phyloP scores from a whole-genome alignment of 2,888 invertebrate genomes.

The Eilema depressum region DNA sequence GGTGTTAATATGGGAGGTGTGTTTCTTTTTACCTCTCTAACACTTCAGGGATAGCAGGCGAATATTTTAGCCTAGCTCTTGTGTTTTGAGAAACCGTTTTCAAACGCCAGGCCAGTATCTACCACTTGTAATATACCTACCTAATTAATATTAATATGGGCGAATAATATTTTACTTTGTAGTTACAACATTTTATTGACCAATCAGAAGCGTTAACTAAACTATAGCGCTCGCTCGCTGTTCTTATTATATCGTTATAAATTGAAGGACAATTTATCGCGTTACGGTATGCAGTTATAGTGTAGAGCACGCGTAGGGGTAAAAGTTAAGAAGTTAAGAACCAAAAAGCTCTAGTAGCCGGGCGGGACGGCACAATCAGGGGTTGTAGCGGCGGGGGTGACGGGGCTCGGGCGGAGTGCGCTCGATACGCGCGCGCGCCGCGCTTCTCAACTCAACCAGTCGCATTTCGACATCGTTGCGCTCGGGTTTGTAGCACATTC shows the following conservation, averaged over 20 bases:
- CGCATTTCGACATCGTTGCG: constrained; percentile 77
- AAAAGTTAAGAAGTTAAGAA: constrained; percentile 60
- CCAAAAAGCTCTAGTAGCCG: constrained; percentile 61
- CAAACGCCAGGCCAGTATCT: too few species aligned
- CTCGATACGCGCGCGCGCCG: constrained; percentile 85
- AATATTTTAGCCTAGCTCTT: too few species aligned
- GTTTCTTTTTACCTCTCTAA: too few species aligned
- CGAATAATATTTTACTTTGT: too few species aligned
- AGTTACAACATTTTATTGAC: neutral
- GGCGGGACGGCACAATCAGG: constrained; percentile 66
- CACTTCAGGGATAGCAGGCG: too few species aligned
- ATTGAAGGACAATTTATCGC: constrained; percentile 27
- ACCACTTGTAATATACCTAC: too few species aligned
- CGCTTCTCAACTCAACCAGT: constrained; percentile 66
- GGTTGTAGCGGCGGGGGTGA: constrained; percentile 74
- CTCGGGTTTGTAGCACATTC: constrained; percentile 59
- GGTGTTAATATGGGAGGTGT: too few species aligned
- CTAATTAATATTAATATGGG: too few species aligned
- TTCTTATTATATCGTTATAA: constrained; percentile 1
- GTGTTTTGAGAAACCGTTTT: too few species aligned
- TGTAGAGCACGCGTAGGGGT: constrained; percentile 50
- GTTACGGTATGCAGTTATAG: constrained; percentile 40
- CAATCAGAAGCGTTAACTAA: neutral
- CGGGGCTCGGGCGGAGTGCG: constrained; percentile 74
- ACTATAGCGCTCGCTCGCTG: too few species aligned